phyloP scores from a whole-genome alignment of 2,113 vertebrate species.

The Oreochromis spilurus region DNA sequence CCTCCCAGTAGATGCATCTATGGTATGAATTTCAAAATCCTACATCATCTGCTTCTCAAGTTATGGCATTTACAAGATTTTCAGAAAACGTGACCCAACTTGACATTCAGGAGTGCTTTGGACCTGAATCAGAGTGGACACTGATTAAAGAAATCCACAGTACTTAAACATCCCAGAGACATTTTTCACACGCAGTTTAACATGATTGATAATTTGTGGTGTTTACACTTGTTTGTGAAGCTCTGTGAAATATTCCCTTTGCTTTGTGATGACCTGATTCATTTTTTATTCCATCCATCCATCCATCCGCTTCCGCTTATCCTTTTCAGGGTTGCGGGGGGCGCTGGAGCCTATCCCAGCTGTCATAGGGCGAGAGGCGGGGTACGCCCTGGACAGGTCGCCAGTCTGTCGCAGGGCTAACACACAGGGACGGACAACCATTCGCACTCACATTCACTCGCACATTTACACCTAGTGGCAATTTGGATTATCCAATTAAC shows the following conservation, averaged over 20 bases:
- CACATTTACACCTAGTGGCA: too few relatives aligned
- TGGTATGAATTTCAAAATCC: background rate
- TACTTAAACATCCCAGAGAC: background rate
- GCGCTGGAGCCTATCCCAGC: too few relatives aligned
- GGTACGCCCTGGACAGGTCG: too few relatives aligned
- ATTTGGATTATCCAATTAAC: too few relatives aligned
- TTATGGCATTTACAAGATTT: background rate
- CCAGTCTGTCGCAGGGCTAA: too few relatives aligned
- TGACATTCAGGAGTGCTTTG: background rate
- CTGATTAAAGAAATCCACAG: background rate
- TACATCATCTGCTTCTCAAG: rapidly evolving
- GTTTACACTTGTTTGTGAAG: background rate
- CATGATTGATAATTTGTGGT: background rate
- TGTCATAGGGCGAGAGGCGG: too few relatives aligned
- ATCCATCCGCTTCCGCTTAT: too few relatives aligned
- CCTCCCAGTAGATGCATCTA: background rate
- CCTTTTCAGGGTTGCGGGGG: too few relatives aligned
- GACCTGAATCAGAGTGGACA: background rate
- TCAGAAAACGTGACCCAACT: background rate
- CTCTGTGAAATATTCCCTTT: background rate
- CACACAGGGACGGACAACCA: too few relatives aligned
- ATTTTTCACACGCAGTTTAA: background rate
- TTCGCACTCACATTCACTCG: too few relatives aligned
- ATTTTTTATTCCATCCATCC: too few relatives aligned
- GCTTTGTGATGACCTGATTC: background rate